Evolutionary conservation across 2,113 vertebrate genomes (phyloP).

Genomic region (Elaphurus davidianus): DNA sequence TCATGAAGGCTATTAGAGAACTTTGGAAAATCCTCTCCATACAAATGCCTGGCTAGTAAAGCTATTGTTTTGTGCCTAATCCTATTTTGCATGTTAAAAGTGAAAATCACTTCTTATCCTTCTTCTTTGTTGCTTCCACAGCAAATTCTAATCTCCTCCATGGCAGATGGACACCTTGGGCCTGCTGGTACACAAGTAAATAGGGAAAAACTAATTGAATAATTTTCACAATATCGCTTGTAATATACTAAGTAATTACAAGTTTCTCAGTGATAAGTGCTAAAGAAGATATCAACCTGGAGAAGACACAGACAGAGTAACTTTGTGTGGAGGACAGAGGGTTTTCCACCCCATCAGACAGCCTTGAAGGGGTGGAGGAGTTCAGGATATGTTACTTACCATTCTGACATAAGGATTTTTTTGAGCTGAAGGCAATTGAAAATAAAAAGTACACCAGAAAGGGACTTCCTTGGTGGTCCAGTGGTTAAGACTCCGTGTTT

Average conservation of each 20-base stretch:
- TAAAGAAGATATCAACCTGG: slow-evolving; percentile 5
- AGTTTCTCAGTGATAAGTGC: slow-evolving; percentile 24
- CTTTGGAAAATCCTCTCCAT: slow-evolving; percentile 42
- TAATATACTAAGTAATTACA: slow-evolving; percentile 50
- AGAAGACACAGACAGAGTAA: neutral
- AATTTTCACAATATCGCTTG: slow-evolving; percentile 25
- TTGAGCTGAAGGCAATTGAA: neutral
- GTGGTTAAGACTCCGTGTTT: neutral
- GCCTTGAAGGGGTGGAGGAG: neutral
- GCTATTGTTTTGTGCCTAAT: slow-evolving; percentile 52
- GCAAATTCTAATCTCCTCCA: slow-evolving; percentile 43
- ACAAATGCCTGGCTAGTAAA: slow-evolving; percentile 21
- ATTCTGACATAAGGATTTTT: neutral
- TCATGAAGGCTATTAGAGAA: slow-evolving; percentile 27
- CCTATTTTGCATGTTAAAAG: slow-evolving; percentile 32
- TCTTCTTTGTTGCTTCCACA: neutral
- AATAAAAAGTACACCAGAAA: neutral
- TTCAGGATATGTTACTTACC: neutral
- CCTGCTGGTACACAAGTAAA: slow-evolving; percentile 33
- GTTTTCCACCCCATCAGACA: neutral
- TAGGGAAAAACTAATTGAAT: slow-evolving; percentile 48
- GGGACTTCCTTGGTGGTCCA: neutral
- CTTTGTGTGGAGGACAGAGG: neutral
- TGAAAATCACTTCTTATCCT: neutral
- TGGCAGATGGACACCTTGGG: slow-evolving; percentile 52